Evolutionary conservation across 1,140 invertebrate genomes (phyloP), one percentile per base, ranked within the genome.

Genomic region (Aradophagus sp.): DNA sequence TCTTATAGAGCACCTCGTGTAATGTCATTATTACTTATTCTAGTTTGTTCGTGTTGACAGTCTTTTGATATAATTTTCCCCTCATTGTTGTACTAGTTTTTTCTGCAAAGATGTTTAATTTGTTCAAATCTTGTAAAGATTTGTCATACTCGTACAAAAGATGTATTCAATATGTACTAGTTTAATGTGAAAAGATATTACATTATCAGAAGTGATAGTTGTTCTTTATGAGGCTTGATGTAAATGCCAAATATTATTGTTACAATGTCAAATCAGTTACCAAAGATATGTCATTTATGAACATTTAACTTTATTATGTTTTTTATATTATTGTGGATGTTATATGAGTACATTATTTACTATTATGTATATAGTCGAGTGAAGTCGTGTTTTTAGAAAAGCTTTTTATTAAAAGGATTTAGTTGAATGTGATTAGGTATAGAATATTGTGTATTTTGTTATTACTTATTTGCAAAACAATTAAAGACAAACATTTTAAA

Each of bases 171-270:
- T 44, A 26, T 5, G 44, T 68, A 47, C 61, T 53, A 61, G 59
- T 61, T 55, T 68, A 47, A 45, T 58, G 31, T 14, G 26, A 8
- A 50, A 14, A 44, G 5, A 59, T 17, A 50, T 68, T 39, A 53
- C 35, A 47, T 8, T 36, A 35, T 16, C 13, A 59, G 13, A 38
- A 45, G 55, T 61, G 34, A 55, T 48, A 68, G 48, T 61, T 61
- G 34, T 55, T 62, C 48, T 19, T 62, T 62, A 29, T 67, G 38
- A 62, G 19, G 19, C 34, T 42, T 50, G 36, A 61, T 6, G n/a
- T 3, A 13, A 55, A 61, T 70, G 66, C 66, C 66, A 70, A 70
- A 70, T 70, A 70, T 62, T 52, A 58, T 59, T 70, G 56, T 70
- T 70, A 70, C 34, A 19, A 61, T 63, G 19, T 70, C 58, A 62